Evolutionary conservation across 2,797 vertebrate species (phyloP).

Genomic region (Rhodeus uyekii): DNA sequence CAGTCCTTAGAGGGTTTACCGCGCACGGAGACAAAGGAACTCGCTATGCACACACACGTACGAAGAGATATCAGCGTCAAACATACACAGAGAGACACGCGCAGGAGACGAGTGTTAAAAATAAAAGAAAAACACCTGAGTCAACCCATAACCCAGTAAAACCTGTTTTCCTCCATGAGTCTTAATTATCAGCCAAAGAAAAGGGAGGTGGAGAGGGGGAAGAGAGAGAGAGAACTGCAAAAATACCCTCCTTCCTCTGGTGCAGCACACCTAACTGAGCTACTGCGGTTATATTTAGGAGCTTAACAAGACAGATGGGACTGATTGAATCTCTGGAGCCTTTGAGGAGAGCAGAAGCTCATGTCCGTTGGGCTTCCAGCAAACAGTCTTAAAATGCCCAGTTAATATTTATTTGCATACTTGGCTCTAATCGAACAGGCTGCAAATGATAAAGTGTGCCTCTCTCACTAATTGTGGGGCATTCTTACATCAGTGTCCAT

Average conservation of each 20-base stretch:
- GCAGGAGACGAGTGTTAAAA: conserved; percentile 36
- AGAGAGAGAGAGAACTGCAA: conserved; percentile 34
- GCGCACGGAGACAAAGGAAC: conserved; percentile 25
- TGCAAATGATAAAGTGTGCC: conserved; percentile 43
- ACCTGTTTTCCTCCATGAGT: conserved; percentile 40
- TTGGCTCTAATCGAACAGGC: conserved; percentile 53
- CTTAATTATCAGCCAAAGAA: conserved; percentile 27
- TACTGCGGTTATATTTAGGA: conserved; percentile 61
- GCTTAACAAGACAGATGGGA: conserved; percentile 66
- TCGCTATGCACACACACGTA: conserved; percentile 45
- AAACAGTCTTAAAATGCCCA: conserved; percentile 54
- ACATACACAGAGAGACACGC: conserved; percentile 37
- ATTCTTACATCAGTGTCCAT: conserved; percentile 43
- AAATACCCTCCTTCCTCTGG: conserved; percentile 50
- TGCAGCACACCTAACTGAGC: conserved; percentile 60
- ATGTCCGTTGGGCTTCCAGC: conserved; percentile 40
- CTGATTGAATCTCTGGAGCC: conserved; percentile 62
- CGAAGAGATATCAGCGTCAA: conserved; percentile 25
- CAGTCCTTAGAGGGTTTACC: conserved; percentile 58
- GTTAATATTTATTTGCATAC: conserved; percentile 59
- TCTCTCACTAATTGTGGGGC: conserved; percentile 39
- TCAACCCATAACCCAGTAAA: conserved; percentile 36
- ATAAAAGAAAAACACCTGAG: conserved; percentile 41
- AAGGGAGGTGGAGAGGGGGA: not conserved
- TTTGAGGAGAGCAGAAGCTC: conserved; percentile 51